A percentile compares a stretch with the other conserved stretches of the same genome.
Conservation (phyloP, 2,888 invertebrate species). For the Girardia tigrina region DNA sequence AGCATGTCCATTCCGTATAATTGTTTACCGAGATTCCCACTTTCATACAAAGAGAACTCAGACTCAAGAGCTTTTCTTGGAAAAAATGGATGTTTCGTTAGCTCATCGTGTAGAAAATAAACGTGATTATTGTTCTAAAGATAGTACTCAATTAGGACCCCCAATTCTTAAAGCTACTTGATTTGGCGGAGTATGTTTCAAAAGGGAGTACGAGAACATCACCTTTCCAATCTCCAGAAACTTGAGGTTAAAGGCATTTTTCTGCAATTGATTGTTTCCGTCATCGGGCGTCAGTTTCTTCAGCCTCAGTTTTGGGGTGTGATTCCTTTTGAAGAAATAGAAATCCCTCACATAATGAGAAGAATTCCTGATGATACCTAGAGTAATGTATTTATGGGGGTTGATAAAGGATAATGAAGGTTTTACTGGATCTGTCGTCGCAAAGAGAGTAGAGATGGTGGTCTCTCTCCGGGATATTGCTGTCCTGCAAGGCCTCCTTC, state of each 20-base stretch:
- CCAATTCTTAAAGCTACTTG: background rate
- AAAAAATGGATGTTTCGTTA: constrained; percentile 93
- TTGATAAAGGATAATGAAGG: too few species aligned
- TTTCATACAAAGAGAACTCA: constrained; percentile 61
- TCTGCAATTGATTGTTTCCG: constrained; percentile 66
- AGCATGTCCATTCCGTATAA: constrained; percentile 69
- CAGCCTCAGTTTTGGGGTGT: constrained; percentile 86
- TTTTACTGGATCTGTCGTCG: constrained; percentile 92
- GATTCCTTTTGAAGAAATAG: constrained; percentile 85
- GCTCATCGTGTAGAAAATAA: constrained; percentile 90
- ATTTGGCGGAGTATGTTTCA: too few species aligned
- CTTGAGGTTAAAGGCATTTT: constrained; percentile 68
- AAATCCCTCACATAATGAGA: constrained; percentile 84
- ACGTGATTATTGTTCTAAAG: constrained; percentile 79
- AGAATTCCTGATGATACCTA: constrained; percentile 88
- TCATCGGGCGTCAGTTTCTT: constrained; percentile 80
- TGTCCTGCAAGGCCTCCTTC: constrained; percentile 87
- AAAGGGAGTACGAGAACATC: too few species aligned
- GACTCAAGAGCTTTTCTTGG: constrained; percentile 92
- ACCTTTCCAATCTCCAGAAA: constrained; percentile 90
- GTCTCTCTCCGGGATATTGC: constrained; percentile 77
- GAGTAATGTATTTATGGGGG: constrained; percentile 36
- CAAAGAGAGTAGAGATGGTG: constrained; percentile 83
- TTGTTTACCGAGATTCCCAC: constrained; percentile 38
- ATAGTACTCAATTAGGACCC: constrained; percentile 21